Base-by-base conservation (phyloP, 2,113 vertebrate species). In the Macquaria ambigua region DNA sequence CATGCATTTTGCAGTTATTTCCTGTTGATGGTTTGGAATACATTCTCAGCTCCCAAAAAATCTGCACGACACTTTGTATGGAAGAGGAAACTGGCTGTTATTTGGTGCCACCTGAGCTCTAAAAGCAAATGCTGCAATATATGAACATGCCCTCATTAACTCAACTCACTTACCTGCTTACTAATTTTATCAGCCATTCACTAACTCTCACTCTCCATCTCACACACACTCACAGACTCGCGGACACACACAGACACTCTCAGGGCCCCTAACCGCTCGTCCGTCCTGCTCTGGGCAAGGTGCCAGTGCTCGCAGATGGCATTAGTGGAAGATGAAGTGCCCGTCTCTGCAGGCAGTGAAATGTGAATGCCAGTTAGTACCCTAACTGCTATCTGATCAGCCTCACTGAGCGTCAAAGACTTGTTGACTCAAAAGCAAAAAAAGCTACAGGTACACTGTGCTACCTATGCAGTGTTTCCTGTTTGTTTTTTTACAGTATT, bases 271-370 rank as follows among this genome's bases (percentile, higher is more conserved):
- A 66, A 37, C 74, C 56, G 69, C 89, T 75, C 58, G 79, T 78
- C 83, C 62, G 52, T 77, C 91, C 86, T 68, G 83, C 87, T 92
- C 90, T 31, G 82, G 94, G 94, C 93, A 5, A n/a, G 8, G 25
- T 52, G 91, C 94, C 94, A 95, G 87, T 14, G 66, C 83, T 84
- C 82, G 43, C 94, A 95, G 94, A 95, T 94, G 94, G 94, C 88
- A 74, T 91, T 91, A 91, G 62, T 79, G 87, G 86, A 90, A 93
- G 91, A 94, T 92, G 88, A 93, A 93, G 90, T 87, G 83, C 64
- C 85, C 76, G 59, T 88, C 79, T 88, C 88, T 62, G 69, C 84
- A 90, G 91, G 90, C 90, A 91, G 85, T 92, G 89, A 90, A 90
- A 93, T 90, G 93, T 92, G 94, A 91, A 95, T 87, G 83, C 91